Evolutionary conservation across 2,888 invertebrate genomes (phyloP).

Genomic region (Scrobipalpa costella): DNA sequence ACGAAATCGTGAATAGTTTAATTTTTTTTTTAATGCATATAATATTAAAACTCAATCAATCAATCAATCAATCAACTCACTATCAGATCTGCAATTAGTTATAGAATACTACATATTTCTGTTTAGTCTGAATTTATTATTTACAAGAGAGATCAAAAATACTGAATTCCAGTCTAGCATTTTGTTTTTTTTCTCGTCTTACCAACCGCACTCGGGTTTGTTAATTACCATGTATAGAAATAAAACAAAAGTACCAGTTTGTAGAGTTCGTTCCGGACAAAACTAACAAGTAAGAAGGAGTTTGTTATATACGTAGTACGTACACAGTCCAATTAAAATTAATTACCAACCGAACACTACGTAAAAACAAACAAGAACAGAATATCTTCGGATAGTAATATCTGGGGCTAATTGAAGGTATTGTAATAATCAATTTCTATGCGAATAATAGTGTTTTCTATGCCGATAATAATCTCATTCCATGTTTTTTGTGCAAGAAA

Average conservation of each 20-base stretch:
- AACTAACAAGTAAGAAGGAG: constrained; percentile 31
- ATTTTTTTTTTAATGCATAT: too few relatives aligned
- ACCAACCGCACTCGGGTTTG: neutral
- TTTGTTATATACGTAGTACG: constrained; percentile 18
- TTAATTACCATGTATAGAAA: constrained; percentile 5
- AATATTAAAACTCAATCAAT: too few relatives aligned
- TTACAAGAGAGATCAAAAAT: too few relatives aligned
- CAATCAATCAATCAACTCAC: too few relatives aligned
- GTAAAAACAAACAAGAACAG: constrained; percentile 72
- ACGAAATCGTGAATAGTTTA: too few relatives aligned
- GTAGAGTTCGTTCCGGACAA: constrained; percentile 44
- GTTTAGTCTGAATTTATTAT: too few relatives aligned
- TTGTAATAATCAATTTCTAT: neutral
- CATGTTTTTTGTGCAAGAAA: too few relatives aligned
- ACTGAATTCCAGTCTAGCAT: too few relatives aligned
- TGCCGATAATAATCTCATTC: too few relatives aligned
- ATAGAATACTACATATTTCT: too few relatives aligned
- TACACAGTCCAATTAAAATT: constrained; percentile 71
- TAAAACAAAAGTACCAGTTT: constrained; percentile 28
- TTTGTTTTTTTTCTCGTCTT: neutral
- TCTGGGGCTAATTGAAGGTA: neutral
- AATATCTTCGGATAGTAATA: constrained; percentile 61
- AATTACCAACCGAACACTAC: constrained; percentile 74
- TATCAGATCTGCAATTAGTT: too few relatives aligned
- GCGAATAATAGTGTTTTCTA: too few relatives aligned